Percentiles rank a stretch among this genome's conserved stretches.
phyloP scores from a whole-genome alignment of 2,113 vertebrate species.

The Spilogale gracilis region DNA sequence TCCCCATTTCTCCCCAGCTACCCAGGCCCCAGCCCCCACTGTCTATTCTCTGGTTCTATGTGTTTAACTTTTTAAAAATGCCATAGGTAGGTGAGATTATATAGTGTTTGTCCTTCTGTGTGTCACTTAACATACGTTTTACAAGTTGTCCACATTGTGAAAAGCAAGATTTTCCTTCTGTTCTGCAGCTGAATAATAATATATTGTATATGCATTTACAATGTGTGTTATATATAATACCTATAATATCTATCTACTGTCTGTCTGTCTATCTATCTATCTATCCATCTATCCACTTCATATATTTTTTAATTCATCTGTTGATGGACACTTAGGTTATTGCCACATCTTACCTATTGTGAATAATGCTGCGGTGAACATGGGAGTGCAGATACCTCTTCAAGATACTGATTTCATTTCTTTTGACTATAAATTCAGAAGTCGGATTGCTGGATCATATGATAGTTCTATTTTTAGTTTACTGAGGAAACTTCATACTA shows the following conservation, averaged over 20 bases:
- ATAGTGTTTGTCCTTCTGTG: not conserved
- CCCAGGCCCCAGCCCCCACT: too few relatives aligned
- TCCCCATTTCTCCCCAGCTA: not conserved
- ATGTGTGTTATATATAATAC: not conserved
- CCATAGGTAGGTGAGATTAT: not conserved
- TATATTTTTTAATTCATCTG: not conserved
- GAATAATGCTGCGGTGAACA: not conserved
- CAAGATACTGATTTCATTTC: not conserved
- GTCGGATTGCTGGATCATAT: not conserved
- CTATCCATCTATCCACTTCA: not conserved
- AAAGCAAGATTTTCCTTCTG: not conserved
- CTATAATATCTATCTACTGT: not conserved
- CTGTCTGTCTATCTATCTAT: too few relatives aligned
- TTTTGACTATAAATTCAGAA: not conserved
- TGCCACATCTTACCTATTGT: not conserved
- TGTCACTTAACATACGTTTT: not conserved
- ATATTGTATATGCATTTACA: not conserved
- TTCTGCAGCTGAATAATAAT: not conserved
- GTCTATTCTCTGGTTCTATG: not conserved
- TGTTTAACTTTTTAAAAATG: not conserved
- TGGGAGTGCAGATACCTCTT: not conserved
- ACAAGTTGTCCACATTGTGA: not conserved
- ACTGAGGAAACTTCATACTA: not conserved
- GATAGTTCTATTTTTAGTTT: not conserved
- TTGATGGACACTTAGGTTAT: not conserved